Evolutionary conservation across 37 sponge, comb jelly and placozoan genomes (phyloP).

Genomic region (Aphrocallistes beatrix): DNA sequence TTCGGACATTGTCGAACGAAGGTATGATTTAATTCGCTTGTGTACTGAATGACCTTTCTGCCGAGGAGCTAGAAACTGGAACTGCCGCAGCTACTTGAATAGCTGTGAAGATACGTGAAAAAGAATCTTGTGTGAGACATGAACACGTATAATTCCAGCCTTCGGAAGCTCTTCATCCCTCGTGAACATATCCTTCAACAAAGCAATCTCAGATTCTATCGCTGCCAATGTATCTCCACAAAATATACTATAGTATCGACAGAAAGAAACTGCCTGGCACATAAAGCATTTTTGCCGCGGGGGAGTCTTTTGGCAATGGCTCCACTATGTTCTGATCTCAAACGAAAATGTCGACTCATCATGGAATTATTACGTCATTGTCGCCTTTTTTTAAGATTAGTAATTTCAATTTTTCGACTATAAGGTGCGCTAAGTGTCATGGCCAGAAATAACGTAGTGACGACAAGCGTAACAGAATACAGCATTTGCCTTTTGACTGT

Average conservation of each 20-base stretch:
- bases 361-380: no score
- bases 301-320: no score
- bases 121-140: constrained; percentile 15
- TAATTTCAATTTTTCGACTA: no score
- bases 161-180: constrained; percentile 9
- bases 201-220: constrained; percentile 3
- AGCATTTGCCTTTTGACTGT: no score
- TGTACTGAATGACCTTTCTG: constrained; percentile 17
- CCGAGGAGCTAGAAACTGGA: constrained; percentile 9
- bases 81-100: constrained; percentile 11
- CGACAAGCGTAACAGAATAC: no score
- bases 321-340: no score
- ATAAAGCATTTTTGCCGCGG: no score
- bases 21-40: constrained; percentile 4
- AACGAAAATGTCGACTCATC: no score
- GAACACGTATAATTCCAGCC: constrained; percentile 10
- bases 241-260: background rate
- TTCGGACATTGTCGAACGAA: constrained; percentile 16
- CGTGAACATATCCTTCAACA: constrained; percentile 12
- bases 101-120: constrained; percentile 14
- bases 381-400: no score
- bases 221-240: constrained; percentile 1
- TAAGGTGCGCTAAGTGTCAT: no score
- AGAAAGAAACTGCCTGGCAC: no score
- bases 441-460: no score